phyloP scores from a whole-genome alignment of 2,888 invertebrate species.

The Ferdinandea cuprea region DNA sequence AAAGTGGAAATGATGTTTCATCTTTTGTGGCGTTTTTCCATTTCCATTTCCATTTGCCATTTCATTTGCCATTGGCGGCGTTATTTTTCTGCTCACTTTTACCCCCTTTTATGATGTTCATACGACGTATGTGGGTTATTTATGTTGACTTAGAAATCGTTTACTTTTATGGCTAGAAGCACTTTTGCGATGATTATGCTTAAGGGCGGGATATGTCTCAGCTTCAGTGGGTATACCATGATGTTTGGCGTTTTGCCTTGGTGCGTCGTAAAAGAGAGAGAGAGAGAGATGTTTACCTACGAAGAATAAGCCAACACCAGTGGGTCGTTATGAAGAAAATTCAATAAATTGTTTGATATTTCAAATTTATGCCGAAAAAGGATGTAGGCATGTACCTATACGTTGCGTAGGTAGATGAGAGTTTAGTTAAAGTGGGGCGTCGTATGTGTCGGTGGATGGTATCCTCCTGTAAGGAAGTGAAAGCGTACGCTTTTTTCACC shows the following conservation, averaged over 20 bases:
- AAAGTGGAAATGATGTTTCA: slow-evolving; percentile 72
- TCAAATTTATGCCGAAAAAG: slow-evolving; percentile 58
- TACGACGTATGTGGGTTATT: slow-evolving; percentile 70
- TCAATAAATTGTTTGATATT: slow-evolving; percentile 73
- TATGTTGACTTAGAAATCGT: slow-evolving; percentile 75
- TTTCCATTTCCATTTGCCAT: slow-evolving; percentile 32
- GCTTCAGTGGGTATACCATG: neutral
- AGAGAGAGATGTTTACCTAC: too few species aligned
- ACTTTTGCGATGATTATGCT: slow-evolving; percentile 71
- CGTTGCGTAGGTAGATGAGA: neutral
- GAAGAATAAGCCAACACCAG: slow-evolving; percentile 44
- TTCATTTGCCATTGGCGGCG: slow-evolving; percentile 44
- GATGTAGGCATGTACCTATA: slow-evolving; percentile 22
- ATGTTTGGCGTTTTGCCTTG: slow-evolving; percentile 25
- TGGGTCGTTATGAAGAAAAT: slow-evolving; percentile 61
- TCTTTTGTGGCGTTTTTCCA: slow-evolving; percentile 47
- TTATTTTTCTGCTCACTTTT: slow-evolving; percentile 32
- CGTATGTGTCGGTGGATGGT: slow-evolving; percentile 5
- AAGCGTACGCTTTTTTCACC: slow-evolving; percentile 38
- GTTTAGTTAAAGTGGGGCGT: too few species aligned
- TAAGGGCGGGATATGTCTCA: slow-evolving; percentile 58
- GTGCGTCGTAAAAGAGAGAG: slow-evolving; percentile 30
- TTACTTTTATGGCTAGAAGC: slow-evolving; percentile 71
- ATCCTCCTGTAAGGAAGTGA: slow-evolving; percentile 36
- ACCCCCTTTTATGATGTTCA: slow-evolving; percentile 49